phyloP scores from a whole-genome alignment of 2,888 invertebrate species.

The Epirrita christyi region DNA sequence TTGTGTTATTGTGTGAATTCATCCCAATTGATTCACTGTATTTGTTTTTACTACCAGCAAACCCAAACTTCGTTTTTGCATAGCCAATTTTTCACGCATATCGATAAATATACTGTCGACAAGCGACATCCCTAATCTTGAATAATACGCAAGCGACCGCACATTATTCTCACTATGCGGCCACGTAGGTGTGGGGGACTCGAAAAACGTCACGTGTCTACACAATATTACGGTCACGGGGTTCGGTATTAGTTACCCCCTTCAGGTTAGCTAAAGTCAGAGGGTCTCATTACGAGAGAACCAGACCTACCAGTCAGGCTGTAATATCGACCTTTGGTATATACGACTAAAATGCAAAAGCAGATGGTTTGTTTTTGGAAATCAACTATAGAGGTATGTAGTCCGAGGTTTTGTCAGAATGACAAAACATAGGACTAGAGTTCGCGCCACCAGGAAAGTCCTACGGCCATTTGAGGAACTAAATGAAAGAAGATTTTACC shows the following conservation, averaged over 20 bases:
- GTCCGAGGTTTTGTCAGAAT: too few relatives aligned
- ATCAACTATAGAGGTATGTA: too few relatives aligned
- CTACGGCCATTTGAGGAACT: too few relatives aligned
- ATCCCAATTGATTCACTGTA: neutral
- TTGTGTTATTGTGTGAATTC: neutral
- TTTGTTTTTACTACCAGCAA: neutral
- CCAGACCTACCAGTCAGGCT: too few relatives aligned
- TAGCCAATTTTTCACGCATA: slow-evolving; percentile 13
- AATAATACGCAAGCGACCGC: slow-evolving; percentile 25
- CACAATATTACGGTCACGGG: neutral
- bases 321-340: too few relatives aligned
- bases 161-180: slow-evolving; percentile 26
- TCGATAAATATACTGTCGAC: slow-evolving; percentile 18
- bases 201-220: neutral
- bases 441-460: too few relatives aligned
- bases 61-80: neutral
- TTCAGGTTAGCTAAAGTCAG: neutral
- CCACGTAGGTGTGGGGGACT: slow-evolving; percentile 5
- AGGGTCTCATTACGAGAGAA: neutral
- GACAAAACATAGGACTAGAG: too few relatives aligned
- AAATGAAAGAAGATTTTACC: too few relatives aligned
- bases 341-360: too few relatives aligned
- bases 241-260: too few relatives aligned
- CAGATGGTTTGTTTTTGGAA: too few relatives aligned
- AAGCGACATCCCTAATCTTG: slow-evolving; percentile 24